Percentiles rank a stretch among this genome's conserved stretches.
Conservation (phyloP, 2,113 vertebrate genomes). For the Gorilla gorilla region DNA sequence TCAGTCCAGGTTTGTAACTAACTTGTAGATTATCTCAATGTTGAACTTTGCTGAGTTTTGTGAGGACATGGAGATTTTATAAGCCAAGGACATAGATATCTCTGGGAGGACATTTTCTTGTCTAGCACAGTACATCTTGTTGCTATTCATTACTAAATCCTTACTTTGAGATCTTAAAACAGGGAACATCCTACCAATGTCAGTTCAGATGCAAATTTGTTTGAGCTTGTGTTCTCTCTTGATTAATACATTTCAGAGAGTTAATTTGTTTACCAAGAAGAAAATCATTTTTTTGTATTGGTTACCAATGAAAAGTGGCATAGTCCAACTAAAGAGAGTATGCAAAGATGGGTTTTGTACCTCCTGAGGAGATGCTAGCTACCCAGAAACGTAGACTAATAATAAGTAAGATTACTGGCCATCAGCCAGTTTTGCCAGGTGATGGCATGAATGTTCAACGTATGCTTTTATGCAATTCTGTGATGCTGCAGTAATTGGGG, state of each 20-base stretch:
- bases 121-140: no score
- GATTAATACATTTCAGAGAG: not conserved
- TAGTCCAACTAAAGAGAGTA: not conserved
- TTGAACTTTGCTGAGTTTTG: fast-evolving
- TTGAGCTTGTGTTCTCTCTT: not conserved
- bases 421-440: not conserved
- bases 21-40: fast-evolving
- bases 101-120: not conserved
- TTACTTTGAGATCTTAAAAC: not conserved
- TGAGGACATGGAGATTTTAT: fast-evolving
- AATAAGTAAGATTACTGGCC: not conserved
- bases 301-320: not conserved
- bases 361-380: not conserved
- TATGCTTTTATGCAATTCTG: not conserved
- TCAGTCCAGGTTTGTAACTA: not conserved
- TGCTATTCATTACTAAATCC: not conserved
- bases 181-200: not conserved
- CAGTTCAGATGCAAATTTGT: not conserved
- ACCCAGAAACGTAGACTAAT: not conserved
- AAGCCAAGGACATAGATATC: not conserved
- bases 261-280: not conserved
- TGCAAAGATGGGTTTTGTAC: fast-evolving
- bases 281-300: not conserved
- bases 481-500: not conserved
- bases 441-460: not conserved